Evolutionary conservation across 2,797 vertebrate genomes (phyloP).

Genomic region (Prionace glauca): DNA sequence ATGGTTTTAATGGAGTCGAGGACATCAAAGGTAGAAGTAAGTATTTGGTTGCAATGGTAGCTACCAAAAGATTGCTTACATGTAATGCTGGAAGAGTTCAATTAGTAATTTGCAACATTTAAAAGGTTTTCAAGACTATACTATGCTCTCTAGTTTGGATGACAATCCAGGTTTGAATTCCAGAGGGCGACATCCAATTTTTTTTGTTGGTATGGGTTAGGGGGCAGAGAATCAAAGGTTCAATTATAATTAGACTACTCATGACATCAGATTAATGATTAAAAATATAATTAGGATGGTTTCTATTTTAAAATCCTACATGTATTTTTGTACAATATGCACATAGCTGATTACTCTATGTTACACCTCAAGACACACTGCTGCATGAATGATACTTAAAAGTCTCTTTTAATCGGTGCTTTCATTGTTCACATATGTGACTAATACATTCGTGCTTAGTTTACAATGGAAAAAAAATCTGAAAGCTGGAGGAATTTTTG

Average conservation of each 20-base stretch:
- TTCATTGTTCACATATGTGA: slow-evolving; percentile 32
- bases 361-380: slow-evolving; percentile 17
- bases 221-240: not conserved
- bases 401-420: slow-evolving; percentile 3
- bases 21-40: not conserved
- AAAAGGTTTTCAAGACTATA: not conserved
- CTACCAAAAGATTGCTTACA: not conserved
- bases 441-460: slow-evolving; percentile 3
- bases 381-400: slow-evolving; percentile 8
- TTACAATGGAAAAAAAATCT: slow-evolving; percentile 21
- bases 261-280: not conserved
- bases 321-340: not conserved
- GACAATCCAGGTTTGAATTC: not conserved
- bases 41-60: not conserved
- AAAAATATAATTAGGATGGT: not conserved
- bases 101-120: not conserved
- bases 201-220: not conserved
- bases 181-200: not conserved
- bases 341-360: slow-evolving; percentile 9
- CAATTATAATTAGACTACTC: not conserved
- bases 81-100: not conserved
- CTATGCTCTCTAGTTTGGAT: not conserved
- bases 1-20: not conserved
- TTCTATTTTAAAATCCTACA: not conserved
- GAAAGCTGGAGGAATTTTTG: not conserved